Evolutionary conservation across 1,140 invertebrate species (phyloP).

Genomic region (Achroia grisella): DNA sequence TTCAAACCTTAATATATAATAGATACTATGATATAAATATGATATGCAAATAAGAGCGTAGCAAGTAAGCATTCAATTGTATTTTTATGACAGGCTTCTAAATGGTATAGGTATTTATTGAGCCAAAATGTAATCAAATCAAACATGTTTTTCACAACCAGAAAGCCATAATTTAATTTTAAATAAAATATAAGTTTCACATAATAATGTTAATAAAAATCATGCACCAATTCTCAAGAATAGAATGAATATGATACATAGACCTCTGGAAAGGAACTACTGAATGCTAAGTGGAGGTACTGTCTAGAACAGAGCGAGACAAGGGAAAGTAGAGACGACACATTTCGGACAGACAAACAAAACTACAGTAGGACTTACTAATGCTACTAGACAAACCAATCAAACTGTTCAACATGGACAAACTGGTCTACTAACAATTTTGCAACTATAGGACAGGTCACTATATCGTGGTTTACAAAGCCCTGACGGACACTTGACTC

Average conservation of each 20-base stretch:
- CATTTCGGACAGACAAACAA: constrained; percentile 28
- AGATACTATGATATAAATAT: constrained; percentile 26
- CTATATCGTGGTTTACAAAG: constrained; percentile 59
- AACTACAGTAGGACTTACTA: constrained; percentile 43
- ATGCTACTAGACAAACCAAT: constrained; percentile 47
- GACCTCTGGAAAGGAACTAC: background rate
- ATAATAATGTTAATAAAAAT: constrained; percentile 15
- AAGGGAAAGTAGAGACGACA: constrained; percentile 4
- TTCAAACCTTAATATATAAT: constrained; percentile 24
- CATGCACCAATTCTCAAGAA: constrained; percentile 26
- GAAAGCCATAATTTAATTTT: constrained; percentile 18
- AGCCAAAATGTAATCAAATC: constrained; percentile 63
- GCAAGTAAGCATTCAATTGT: constrained; percentile 40
- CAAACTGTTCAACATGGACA: constrained; percentile 39
- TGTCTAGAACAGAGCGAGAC: background rate
- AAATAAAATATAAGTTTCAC: constrained; percentile 9
- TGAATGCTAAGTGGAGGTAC: background rate
- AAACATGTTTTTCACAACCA: constrained; percentile 15
- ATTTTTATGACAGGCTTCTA: constrained; percentile 43
- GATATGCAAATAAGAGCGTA: constrained; percentile 37
- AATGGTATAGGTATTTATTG: constrained; percentile 38
- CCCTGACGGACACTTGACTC: constrained; percentile 42
- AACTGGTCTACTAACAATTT: constrained; percentile 49
- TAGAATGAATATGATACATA: constrained; percentile 8
- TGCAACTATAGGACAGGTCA: constrained; percentile 72